These are phyloP conservation scores for Tupaia tana DNA, from an alignment of 2,113 vertebrate genomes.

Conservation along the genomic window DNA sequence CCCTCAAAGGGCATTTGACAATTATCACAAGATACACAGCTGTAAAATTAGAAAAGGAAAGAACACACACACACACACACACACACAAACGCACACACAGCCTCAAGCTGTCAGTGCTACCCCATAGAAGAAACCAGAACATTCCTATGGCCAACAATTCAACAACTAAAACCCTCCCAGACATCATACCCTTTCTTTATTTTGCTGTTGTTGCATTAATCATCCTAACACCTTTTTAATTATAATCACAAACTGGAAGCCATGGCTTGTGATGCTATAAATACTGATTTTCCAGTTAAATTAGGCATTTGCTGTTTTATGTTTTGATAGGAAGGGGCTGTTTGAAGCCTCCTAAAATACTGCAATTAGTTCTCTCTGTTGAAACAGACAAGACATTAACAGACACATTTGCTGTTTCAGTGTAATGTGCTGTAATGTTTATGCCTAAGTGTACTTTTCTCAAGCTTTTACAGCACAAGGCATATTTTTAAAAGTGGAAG, in stretches of 20 bases:
- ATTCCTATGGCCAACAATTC: not conserved
- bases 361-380: constrained; percentile 73
- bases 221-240: constrained; percentile 78
- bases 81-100: not conserved
- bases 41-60: constrained; percentile 45
- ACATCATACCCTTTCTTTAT: not conserved
- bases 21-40: constrained; percentile 11
- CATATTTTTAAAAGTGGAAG: constrained; percentile 56
- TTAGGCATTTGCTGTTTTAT: constrained; percentile 52
- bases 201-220: constrained; percentile 66
- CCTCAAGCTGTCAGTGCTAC: not conserved
- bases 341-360: constrained; percentile 77
- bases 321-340: constrained; percentile 71
- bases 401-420: constrained; percentile 68
- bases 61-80: not conserved
- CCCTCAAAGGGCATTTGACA: not conserved
- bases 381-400: constrained; percentile 77
- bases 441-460: constrained; percentile 40
- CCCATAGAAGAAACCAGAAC: not conserved
- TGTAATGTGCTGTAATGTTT: constrained; percentile 65
- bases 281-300: constrained; percentile 72
- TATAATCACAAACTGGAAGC: constrained; percentile 73
- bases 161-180: constrained; percentile 43
- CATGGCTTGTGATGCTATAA: constrained; percentile 70
- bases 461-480: constrained; percentile 29